A percentile compares a stretch with the other conserved stretches of the same genome.
Evolutionary conservation across 2,888 invertebrate genomes (phyloP).

Genomic region (Phalera bucephala): DNA sequence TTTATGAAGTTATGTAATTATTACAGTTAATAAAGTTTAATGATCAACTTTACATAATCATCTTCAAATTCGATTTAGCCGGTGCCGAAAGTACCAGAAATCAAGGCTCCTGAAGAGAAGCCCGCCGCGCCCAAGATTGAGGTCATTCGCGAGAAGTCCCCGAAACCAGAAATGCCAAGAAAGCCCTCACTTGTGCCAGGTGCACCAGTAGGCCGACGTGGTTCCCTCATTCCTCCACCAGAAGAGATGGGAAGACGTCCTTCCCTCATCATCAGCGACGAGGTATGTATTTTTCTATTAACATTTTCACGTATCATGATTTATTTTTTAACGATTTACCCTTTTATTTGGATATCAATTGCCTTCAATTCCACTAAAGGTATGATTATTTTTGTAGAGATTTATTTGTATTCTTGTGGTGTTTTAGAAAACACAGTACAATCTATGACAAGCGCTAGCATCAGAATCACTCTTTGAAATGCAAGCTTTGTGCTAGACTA

Average conservation of each 20-base stretch:
- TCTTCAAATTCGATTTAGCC: slow-evolving; percentile 31
- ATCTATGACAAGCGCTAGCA: slow-evolving; percentile 33
- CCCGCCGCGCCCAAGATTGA: slow-evolving; percentile 92
- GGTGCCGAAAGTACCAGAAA: slow-evolving; percentile 85
- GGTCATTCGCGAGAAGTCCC: slow-evolving; percentile 91
- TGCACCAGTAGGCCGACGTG: slow-evolving; percentile 82
- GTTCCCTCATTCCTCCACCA: slow-evolving; percentile 94
- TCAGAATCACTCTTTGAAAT: slow-evolving; percentile 37
- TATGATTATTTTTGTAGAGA: slow-evolving; percentile 53
- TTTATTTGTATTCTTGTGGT: slow-evolving; percentile 45
- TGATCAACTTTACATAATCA: too few species aligned
- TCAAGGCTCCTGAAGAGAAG: slow-evolving; percentile 85
- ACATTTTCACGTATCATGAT: slow-evolving; percentile 7
- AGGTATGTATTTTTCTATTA: slow-evolving; percentile 85
- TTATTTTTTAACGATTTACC: slow-evolving; percentile 23
- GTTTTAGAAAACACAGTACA: slow-evolving; percentile 36
- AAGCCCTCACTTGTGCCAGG: slow-evolving; percentile 89
- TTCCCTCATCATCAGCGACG: slow-evolving; percentile 95
- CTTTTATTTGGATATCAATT: slow-evolving; percentile 36
- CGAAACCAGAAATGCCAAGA: slow-evolving; percentile 84
- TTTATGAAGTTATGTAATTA: too few species aligned
- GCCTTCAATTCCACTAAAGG: slow-evolving; percentile 55
- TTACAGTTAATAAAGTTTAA: too few species aligned
- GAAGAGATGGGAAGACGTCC: slow-evolving; percentile 94
- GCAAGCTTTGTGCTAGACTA: slow-evolving; percentile 19